Percentiles rank a stretch among this genome's conserved stretches.
phyloP scores from a whole-genome alignment of 2,113 vertebrate species.

The Platanista minor region DNA sequence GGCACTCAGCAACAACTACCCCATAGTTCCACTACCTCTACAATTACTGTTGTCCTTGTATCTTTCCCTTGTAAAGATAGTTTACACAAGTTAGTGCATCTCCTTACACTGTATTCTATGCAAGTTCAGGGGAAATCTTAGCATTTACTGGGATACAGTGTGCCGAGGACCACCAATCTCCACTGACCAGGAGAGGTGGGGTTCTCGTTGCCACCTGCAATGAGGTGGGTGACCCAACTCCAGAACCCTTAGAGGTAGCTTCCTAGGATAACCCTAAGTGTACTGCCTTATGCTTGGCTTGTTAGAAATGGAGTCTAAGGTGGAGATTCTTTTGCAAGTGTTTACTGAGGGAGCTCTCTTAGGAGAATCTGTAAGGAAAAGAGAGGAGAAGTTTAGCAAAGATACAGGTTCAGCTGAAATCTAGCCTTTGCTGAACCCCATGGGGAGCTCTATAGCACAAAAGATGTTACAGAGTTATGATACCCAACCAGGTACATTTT shows the following conservation, averaged over 20 bases:
- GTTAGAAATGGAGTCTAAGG: neutral
- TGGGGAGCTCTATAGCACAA: neutral
- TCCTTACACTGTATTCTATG: neutral
- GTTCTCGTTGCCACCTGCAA: neutral
- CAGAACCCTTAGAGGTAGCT: neutral
- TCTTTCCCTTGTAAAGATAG: neutral
- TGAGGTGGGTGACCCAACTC: neutral
- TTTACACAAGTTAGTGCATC: neutral
- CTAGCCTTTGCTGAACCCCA: neutral
- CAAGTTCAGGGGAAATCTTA: neutral
- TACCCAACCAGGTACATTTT: neutral
- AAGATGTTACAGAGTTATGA: neutral
- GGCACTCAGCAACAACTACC: neutral
- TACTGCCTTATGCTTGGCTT: neutral
- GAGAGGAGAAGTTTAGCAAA: neutral
- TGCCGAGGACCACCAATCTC: neutral
- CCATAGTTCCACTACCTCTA: neutral
- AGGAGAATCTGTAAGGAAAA: neutral
- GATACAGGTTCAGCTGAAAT: neutral
- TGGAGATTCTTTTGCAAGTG: neutral
- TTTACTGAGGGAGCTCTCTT: neutral
- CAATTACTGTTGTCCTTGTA: neutral
- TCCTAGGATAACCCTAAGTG: neutral
- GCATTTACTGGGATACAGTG: neutral
- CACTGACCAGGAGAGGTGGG: neutral